Conservation (phyloP, 2,113 vertebrate species). For the Otolemur garnettii region DNA sequence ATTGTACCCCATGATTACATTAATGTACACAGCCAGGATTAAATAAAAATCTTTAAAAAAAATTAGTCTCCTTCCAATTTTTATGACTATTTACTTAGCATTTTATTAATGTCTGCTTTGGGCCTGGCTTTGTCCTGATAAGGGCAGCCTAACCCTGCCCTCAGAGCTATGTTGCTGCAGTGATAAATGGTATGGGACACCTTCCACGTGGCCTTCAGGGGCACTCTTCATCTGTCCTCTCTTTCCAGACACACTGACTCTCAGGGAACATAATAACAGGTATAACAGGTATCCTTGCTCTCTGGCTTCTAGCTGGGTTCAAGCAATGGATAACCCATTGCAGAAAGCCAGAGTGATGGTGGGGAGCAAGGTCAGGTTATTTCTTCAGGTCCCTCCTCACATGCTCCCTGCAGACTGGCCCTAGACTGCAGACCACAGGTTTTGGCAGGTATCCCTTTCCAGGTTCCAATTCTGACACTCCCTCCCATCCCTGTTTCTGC, state of each 20-base stretch:
- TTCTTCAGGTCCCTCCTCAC: background rate
- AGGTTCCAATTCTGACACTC: background rate
- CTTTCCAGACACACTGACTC: background rate
- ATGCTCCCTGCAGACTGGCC: background rate
- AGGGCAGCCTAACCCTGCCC: background rate
- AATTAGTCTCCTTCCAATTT: background rate
- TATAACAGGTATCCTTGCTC: background rate
- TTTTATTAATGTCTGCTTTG: background rate
- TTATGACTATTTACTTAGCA: background rate
- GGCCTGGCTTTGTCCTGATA: background rate
- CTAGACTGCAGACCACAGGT: background rate
- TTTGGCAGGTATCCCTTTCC: background rate
- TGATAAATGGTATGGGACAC: background rate
- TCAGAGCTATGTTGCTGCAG: background rate
- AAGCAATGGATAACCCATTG: background rate
- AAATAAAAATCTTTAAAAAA: background rate
- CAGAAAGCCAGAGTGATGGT: background rate
- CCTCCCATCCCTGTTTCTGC: background rate
- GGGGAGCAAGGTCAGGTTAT: background rate
- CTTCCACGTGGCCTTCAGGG: background rate
- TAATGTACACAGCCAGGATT: no score
- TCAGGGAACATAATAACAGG: background rate
- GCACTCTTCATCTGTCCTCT: background rate
- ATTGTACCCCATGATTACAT: no score
- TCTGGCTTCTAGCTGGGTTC: background rate